phyloP scores from a whole-genome alignment of 2,797 vertebrate genomes.

The Microchirus variegatus region DNA sequence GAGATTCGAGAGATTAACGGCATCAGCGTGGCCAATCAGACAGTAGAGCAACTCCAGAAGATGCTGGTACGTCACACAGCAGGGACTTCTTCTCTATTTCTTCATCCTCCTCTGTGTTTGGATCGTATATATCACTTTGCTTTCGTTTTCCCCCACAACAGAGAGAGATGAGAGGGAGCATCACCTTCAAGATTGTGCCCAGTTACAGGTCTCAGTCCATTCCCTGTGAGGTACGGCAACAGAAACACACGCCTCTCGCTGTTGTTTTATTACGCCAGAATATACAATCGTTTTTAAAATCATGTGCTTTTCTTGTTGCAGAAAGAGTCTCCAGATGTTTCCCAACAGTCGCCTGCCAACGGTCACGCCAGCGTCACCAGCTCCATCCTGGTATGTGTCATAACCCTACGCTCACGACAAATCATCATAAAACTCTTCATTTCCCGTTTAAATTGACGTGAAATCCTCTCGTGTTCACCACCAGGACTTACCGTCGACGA shows the following conservation, averaged over 20 bases:
- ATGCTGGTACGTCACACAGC: constrained; percentile 86
- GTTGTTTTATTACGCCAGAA: not conserved
- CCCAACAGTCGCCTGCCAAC: constrained; percentile 97
- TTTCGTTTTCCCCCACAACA: constrained; percentile 61
- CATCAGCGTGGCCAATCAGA: constrained; percentile 98
- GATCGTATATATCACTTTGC: not conserved
- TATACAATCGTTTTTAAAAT: not conserved
- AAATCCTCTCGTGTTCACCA: not conserved
- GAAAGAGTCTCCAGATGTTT: constrained; percentile 98
- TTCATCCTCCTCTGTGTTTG: no score
- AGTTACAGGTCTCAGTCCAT: constrained; percentile 96
- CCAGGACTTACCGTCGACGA: constrained; percentile 95
- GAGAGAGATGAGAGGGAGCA: constrained; percentile 98
- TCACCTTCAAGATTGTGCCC: constrained; percentile 99
- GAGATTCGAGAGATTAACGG: constrained; percentile 98
- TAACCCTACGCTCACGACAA: not conserved
- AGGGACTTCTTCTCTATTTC: no score
- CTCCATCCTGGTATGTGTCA: constrained; percentile 95
- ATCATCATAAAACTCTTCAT: not conserved
- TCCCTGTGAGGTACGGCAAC: constrained; percentile 90
- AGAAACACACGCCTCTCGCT: not conserved
- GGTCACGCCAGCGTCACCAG: constrained; percentile 98
- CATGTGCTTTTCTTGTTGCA: constrained; percentile 85
- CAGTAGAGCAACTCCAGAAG: constrained; percentile 97
- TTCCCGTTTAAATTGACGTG: not conserved